Evolutionary conservation across 35 echinoderm and acorn worm genomes (phyloP), one percentile per base, ranked within the genome.

Genomic region (Amphiura filiformis): DNA sequence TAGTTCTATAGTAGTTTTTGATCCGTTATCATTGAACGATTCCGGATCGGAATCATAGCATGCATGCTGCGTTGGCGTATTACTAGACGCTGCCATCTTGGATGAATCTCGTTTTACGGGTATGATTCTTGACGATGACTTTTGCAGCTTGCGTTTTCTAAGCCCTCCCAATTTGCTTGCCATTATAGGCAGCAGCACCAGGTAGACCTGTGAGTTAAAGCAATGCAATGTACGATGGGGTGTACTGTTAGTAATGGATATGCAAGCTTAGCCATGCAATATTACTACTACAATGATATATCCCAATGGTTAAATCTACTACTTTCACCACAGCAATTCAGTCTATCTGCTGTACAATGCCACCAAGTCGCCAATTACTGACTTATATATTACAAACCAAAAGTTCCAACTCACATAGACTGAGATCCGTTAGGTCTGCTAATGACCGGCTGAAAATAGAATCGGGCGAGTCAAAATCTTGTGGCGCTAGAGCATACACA

Each of bases 401-500:
- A 47, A 5, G 9, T 5, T 56, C 75, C 34, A 84, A 96, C 94
- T 96, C 82, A 96, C 94, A 96, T 52, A 96, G 87, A 44, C 86
- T 92, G 57, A 93, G 86, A 56, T 97, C 95, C 13, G 91, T 97
- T n/a, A 97, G 78, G 80, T 97, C 95, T 0, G 95, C 95, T 38
- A 97, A 76, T 22, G 95, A 97, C 34, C 95, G 39, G 75, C 92
- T 97, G 32, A 91, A 90, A 36, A 90, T 84, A 0, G 95, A 97
- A 91, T 97, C 92, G 0, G 89, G 92, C 0, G 95, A 93, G 57
- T 97, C 95, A 84, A 97, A 87, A 65, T 97, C 95, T 2, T 90
- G 95, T 26, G 95, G 95, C 5, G 88, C 84, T 28, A 97, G 85
- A 0, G 95, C 92, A 32, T 97, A 97, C 35, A 97, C 77, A 85